phyloP scores from a whole-genome alignment of 2,888 invertebrate genomes.

The Sepiola atlantica region DNA sequence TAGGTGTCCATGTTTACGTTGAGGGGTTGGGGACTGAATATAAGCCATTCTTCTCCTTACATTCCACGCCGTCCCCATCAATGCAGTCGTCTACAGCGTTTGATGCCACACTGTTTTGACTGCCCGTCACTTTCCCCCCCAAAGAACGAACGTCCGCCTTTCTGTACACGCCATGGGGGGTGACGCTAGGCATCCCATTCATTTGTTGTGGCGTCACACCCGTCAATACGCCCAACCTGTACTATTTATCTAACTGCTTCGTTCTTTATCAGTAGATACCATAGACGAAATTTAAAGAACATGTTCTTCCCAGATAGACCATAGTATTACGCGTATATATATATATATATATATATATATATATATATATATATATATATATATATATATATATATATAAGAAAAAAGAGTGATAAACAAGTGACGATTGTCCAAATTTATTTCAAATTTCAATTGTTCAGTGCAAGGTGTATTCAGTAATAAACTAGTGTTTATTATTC shows the following conservation, averaged over 20 bases:
- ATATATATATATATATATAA: too few relatives aligned
- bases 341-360: too few relatives aligned
- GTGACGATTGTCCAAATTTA: too few relatives aligned
- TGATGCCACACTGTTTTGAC: constrained; percentile 10
- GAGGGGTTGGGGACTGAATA: not conserved
- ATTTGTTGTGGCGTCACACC: constrained; percentile 32
- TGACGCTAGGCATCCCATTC: constrained; percentile 15
- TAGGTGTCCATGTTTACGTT: not conserved
- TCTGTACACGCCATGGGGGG: not conserved
- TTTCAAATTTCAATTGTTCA: too few relatives aligned
- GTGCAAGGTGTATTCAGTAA: too few relatives aligned
- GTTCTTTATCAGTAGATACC: not conserved
- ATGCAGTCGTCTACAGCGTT: not conserved
- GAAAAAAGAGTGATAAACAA: too few relatives aligned
- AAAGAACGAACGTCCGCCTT: not conserved
- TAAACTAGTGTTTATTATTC: too few relatives aligned
- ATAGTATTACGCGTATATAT: too few relatives aligned
- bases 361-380: too few relatives aligned
- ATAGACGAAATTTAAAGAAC: not conserved
- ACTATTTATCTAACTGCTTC: not conserved
- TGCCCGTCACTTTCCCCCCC: not conserved
- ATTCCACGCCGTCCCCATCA: not conserved
- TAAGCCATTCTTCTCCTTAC: not conserved
- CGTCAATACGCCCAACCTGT: not conserved
- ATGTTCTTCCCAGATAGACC: not conserved